Conservation (phyloP, 2,888 invertebrate species). For the Troglohyphantes excavatus region DNA sequence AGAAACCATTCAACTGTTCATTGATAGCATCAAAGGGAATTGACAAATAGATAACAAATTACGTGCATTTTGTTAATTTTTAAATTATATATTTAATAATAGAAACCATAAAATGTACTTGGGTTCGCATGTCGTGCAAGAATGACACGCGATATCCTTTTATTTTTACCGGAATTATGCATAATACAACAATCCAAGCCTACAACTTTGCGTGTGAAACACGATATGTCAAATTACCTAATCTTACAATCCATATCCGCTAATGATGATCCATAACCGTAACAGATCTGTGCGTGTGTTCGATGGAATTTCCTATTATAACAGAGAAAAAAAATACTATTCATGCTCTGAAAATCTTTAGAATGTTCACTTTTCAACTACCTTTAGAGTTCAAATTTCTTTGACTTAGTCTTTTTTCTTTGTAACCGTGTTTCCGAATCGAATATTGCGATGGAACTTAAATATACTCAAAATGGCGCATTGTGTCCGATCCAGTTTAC, state of each 20-base stretch:
- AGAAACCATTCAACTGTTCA: no score
- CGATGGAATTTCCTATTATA: neutral
- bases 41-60: no score
- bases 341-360: conserved; percentile 35
- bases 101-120: conserved; percentile 28
- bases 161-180: neutral
- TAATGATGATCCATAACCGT: neutral
- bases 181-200: neutral
- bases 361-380: neutral
- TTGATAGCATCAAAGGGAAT: no score
- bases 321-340: no score
- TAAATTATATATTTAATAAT: no score
- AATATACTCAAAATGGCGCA: neutral
- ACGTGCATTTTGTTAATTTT: no score
- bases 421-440: no score
- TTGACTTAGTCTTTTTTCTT: no score
- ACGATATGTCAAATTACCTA: conserved; percentile 9
- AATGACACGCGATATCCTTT: neutral
- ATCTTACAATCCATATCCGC: conserved; percentile 9
- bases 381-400: no score
- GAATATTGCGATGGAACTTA: neutral
- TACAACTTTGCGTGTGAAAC: conserved; percentile 6
- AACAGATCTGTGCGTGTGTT: neutral
- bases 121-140: neutral
- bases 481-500: neutral